Percentiles rank a stretch among this genome's conserved stretches.
Evolutionary conservation across 1,140 invertebrate genomes (phyloP).

Genomic region (Rhyzopertha dominica): DNA sequence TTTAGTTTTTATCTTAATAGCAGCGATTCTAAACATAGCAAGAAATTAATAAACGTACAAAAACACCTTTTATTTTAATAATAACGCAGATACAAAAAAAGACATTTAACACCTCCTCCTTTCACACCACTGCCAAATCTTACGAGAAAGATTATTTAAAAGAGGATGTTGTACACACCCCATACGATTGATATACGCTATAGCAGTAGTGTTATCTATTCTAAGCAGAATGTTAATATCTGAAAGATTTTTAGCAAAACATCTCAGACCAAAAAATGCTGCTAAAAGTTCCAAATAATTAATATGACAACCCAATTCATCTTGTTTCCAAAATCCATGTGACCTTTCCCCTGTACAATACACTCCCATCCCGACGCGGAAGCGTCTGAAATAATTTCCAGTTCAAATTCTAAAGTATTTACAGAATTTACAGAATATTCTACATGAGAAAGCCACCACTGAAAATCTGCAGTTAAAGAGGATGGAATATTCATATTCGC

Average conservation of each 20-base stretch:
- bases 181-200: constrained; percentile 40
- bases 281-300: constrained; percentile 30
- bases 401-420: constrained; percentile 6
- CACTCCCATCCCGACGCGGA: constrained; percentile 30
- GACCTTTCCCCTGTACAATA: constrained; percentile 16
- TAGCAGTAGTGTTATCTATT: constrained; percentile 37
- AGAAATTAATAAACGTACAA: no score
- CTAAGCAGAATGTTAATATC: constrained; percentile 14
- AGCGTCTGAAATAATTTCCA: constrained; percentile 32
- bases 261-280: constrained; percentile 27
- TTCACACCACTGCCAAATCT: constrained; percentile 11
- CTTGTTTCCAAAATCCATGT: constrained; percentile 23
- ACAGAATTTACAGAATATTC: constrained; percentile 17
- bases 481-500: not conserved
- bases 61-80: no score
- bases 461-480: constrained; percentile 16
- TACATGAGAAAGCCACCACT: constrained; percentile 33
- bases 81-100: no score
- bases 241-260: constrained; percentile 15
- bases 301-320: constrained; percentile 23
- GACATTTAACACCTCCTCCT: no score
- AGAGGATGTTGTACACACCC: constrained; percentile 7
- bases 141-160: not conserved
- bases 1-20: no score
- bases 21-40: no score